Evolutionary conservation across 2,797 vertebrate species (phyloP).

Genomic region (Falco naumanni): DNA sequence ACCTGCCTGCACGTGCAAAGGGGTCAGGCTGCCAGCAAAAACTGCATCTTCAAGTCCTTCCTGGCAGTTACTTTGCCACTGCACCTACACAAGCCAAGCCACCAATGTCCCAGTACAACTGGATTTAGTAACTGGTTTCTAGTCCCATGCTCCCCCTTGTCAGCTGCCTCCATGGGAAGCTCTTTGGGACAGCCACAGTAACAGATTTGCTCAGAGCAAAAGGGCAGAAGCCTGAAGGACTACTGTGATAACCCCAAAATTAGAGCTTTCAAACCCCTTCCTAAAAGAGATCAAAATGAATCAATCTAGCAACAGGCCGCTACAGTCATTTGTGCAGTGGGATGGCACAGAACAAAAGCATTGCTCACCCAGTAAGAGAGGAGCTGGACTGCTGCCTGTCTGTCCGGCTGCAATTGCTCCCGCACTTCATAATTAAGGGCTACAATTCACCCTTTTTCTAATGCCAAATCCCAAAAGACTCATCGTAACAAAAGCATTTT

Average conservation of each 20-base stretch:
- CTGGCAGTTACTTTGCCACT: neutral
- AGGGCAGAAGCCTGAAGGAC: neutral
- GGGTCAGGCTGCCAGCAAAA: neutral
- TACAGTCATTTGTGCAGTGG: neutral
- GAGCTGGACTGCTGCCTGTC: constrained; percentile 22
- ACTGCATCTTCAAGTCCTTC: neutral
- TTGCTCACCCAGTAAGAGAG: neutral
- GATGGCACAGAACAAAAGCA: constrained; percentile 30
- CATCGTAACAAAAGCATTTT: neutral
- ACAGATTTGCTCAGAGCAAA: neutral
- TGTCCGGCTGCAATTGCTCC: neutral
- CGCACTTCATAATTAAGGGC: constrained; percentile 34
- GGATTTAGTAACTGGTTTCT: neutral
- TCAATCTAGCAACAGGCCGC: neutral
- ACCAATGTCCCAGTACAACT: neutral
- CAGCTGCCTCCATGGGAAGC: neutral
- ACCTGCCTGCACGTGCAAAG: fast-evolving
- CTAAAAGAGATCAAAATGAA: neutral
- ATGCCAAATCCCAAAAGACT: constrained; percentile 15
- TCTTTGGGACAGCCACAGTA: neutral
- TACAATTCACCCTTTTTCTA: constrained; percentile 9
- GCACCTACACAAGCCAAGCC: neutral
- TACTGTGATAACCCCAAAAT: neutral
- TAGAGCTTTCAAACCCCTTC: neutral
- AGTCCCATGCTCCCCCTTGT: fast-evolving